Evolutionary conservation across 64 coral and sea anemone species (phyloP).

Genomic region (Montipora sp.): DNA sequence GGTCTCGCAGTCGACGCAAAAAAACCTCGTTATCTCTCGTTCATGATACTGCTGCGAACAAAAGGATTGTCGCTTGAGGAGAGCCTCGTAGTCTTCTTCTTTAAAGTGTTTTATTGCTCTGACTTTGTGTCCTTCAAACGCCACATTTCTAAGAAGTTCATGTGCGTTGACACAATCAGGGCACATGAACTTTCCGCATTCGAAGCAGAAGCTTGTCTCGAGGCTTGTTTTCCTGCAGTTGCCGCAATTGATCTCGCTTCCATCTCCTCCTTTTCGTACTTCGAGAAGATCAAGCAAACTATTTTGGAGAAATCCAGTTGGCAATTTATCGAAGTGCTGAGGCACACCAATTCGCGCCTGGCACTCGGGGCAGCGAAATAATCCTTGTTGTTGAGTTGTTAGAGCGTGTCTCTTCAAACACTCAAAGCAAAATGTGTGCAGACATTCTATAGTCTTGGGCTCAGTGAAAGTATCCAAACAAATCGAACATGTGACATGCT

Average conservation of each 20-base stretch:
- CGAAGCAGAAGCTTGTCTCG: slow-evolving; percentile 20
- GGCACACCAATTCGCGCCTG: not conserved
- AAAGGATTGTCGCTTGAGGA: slow-evolving; percentile 3
- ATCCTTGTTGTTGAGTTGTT: not conserved
- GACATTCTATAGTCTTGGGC: slow-evolving; percentile 22
- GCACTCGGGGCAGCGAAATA: slow-evolving; percentile 31
- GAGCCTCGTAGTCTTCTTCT: not conserved
- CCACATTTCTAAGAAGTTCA: not conserved
- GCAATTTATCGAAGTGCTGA: slow-evolving; percentile 24
- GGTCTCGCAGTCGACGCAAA: not conserved
- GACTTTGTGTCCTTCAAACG: slow-evolving; percentile 14
- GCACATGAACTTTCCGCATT: slow-evolving; percentile 15
- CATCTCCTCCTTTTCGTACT: not conserved
- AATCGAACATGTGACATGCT: slow-evolving; percentile 34
- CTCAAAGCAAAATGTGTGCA: slow-evolving; percentile 34
- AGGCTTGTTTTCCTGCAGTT: not conserved
- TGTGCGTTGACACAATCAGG: not conserved
- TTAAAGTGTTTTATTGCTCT: slow-evolving; percentile 4
- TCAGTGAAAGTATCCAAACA: slow-evolving; percentile 27
- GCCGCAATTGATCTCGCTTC: not conserved
- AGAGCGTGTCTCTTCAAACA: slow-evolving; percentile 12
- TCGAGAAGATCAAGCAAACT: slow-evolving; percentile 27
- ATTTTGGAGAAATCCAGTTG: slow-evolving; percentile 44
- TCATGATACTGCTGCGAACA: slow-evolving; percentile 24
- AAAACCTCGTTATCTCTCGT: not conserved